These are phyloP conservation scores for Tragelaphus buxtoni DNA, from an alignment of 2,113 vertebrate species.

Conservation along the genomic window DNA sequence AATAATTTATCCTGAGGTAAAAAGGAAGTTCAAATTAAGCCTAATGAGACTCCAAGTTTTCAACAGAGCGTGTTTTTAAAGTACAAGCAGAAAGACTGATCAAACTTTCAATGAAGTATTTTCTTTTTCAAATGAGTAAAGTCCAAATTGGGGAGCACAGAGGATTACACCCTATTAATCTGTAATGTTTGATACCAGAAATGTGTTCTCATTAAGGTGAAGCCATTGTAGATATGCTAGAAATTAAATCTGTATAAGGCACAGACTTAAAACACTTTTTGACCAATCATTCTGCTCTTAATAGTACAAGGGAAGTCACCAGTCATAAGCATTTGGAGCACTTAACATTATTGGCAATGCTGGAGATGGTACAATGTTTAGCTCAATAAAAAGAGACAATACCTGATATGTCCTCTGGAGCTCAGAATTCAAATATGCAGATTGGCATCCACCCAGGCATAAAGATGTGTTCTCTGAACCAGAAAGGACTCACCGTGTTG, in stretches of 20 bases:
- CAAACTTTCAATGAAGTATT: neutral
- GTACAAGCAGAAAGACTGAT: constrained; percentile 13
- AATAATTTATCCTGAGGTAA: neutral
- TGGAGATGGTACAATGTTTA: constrained; percentile 29
- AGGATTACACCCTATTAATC: neutral
- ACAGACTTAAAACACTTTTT: constrained; percentile 24
- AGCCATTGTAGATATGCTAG: neutral
- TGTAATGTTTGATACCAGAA: neutral
- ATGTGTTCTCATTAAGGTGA: neutral
- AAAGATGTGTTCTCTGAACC: neutral
- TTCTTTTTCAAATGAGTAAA: neutral
- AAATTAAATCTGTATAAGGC: constrained; percentile 31
- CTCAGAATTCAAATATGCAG: neutral
- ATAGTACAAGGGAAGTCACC: neutral
- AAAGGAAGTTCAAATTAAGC: neutral
- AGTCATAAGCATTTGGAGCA: neutral
- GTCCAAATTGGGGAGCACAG: neutral
- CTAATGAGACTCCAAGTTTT: neutral
- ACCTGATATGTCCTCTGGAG: neutral
- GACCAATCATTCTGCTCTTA: neutral
- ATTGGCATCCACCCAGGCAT: constrained; percentile 13
- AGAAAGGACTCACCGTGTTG: constrained; percentile 82
- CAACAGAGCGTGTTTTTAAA: neutral
- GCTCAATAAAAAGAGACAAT: constrained; percentile 47
- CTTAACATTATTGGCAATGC: neutral